Evolutionary conservation across 2,797 vertebrate genomes (phyloP), one percentile per base, ranked within the genome.

Genomic region (Psittacula echo): DNA sequence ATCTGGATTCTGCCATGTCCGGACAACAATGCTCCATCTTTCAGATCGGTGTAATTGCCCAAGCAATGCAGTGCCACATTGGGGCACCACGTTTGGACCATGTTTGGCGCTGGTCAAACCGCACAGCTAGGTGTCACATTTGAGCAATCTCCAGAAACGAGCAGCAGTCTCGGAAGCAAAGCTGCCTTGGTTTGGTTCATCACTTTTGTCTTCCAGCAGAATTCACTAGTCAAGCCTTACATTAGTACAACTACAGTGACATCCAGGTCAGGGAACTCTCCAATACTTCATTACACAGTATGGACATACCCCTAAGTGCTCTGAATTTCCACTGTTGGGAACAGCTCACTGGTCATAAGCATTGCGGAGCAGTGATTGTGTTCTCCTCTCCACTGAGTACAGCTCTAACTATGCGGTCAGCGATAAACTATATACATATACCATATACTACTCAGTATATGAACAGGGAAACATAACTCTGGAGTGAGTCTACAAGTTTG

Each of bases 1-100:
- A 1, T 32, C 54, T 8, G 0, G 5, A 47, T 67, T 85, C n/a
- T 83, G 72, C 68, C 2, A 0, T 21, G 45, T n/a, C 39, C 0
- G 0, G 72, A 54, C 30, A 85, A n/a, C 4, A 84, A 29, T 0
- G 3, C 47, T 81, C 60, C 54, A 20, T 15, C 76, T 60, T 81
- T 73, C 45, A 34, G 21, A 56, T 3, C 18, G 12, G 10, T 51
- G n/a, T 21, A 67, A 44, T 61, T 65, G 70, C 44, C 19, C 65
- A 37, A 87, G 44, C 37, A 74, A 56, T 4, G 24, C 0, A 0
- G 37, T 50, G 61, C 47, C 34, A 6, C 9, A 48, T 61, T 41
- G 66, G 24, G 37, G 39, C 29, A 67, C 26, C n/a, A 34, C 5
- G 3, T 66, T 14, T 37, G 54, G 50, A 73, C 4, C 1, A 5